Conservation (phyloP, 2,888 invertebrate species). For the Vesta saturnalis region DNA sequence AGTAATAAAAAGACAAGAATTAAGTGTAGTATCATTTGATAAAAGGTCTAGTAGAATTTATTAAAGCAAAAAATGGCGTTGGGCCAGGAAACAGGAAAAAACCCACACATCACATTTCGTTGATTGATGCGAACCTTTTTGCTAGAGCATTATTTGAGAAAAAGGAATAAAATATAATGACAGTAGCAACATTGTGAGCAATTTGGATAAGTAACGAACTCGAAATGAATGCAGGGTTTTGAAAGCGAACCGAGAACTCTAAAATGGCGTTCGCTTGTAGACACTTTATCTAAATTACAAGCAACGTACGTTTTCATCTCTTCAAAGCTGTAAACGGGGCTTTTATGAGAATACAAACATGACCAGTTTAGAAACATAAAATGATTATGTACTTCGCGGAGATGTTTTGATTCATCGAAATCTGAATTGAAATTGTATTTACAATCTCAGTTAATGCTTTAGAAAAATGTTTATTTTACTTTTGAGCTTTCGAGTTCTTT, state of each 20-base stretch:
- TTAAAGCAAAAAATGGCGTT: conserved; percentile 10
- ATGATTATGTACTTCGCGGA: conserved; percentile 37
- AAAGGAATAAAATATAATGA: conserved; percentile 21
- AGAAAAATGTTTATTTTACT: conserved; percentile 27
- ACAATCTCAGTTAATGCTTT: neutral
- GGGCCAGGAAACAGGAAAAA: conserved; percentile 6
- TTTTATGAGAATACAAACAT: conserved; percentile 42
- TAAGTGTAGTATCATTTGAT: too few relatives aligned
- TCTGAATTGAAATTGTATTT: conserved; percentile 24
- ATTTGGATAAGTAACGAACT: conserved; percentile 45
- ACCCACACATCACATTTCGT: conserved; percentile 6
- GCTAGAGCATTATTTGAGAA: conserved; percentile 9
- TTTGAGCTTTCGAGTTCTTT: conserved; percentile 23
- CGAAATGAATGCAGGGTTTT: conserved; percentile 35
- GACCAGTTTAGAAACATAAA: conserved; percentile 42
- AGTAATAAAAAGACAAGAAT: too few relatives aligned
- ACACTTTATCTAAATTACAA: conserved; percentile 47
- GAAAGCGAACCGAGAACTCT: conserved; percentile 39
- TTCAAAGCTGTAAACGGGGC: conserved; percentile 43
- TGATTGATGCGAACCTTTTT: conserved; percentile 13
- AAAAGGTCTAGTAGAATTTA: neutral
- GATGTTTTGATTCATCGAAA: conserved; percentile 30
- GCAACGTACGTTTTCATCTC: conserved; percentile 43
- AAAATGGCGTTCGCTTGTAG: conserved; percentile 39
- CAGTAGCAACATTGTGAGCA: conserved; percentile 28